These are phyloP conservation scores for Phania funesta DNA, from an alignment of 2,888 invertebrate genomes.

Conservation along the genomic window DNA sequence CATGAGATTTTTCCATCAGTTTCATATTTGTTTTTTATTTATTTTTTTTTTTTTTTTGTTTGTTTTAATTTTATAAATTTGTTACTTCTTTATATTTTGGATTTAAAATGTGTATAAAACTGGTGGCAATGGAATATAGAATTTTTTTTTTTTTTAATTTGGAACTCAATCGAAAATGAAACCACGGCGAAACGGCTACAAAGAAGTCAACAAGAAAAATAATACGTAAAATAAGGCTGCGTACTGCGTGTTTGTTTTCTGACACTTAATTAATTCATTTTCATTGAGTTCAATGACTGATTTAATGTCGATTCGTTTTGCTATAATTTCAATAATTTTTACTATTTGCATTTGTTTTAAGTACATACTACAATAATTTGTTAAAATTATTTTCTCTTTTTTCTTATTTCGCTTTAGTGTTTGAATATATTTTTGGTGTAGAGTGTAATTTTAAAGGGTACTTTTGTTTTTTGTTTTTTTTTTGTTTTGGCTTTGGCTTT, in stretches of 20 bases:
- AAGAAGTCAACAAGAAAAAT: conserved; percentile 9
- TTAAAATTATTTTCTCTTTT: conserved; percentile 33
- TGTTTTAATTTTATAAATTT: conserved; percentile 26
- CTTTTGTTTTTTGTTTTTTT: conserved; percentile 66
- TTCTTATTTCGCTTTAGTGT: conserved; percentile 55
- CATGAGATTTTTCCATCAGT: conserved; percentile 57
- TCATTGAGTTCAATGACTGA: conserved; percentile 1
- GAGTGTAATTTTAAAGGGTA: conserved; percentile 70
- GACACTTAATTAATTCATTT: neutral
- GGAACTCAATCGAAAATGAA: conserved; percentile 66
- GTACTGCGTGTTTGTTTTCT: neutral
- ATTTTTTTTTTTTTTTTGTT: neutral
- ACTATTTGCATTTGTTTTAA: conserved; percentile 23
- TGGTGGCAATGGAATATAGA: conserved; percentile 20
- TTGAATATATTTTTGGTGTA: conserved; percentile 43
- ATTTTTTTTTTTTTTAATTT: conserved; percentile 26
- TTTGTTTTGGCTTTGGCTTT: conserved; percentile 68
- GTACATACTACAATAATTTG: neutral
- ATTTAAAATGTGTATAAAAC: conserved; percentile 16
- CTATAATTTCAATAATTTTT: conserved; percentile 26
- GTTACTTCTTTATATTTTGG: neutral
- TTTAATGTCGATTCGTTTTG: conserved; percentile 16
- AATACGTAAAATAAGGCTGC: conserved; percentile 9
- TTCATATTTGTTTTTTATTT: conserved; percentile 27
- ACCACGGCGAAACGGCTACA: conserved; percentile 54